A percentile compares a stretch with the other conserved stretches of the same genome.
phyloP scores from a whole-genome alignment of 2,797 vertebrate genomes.

The Phaenicophaeus curvirostris region DNA sequence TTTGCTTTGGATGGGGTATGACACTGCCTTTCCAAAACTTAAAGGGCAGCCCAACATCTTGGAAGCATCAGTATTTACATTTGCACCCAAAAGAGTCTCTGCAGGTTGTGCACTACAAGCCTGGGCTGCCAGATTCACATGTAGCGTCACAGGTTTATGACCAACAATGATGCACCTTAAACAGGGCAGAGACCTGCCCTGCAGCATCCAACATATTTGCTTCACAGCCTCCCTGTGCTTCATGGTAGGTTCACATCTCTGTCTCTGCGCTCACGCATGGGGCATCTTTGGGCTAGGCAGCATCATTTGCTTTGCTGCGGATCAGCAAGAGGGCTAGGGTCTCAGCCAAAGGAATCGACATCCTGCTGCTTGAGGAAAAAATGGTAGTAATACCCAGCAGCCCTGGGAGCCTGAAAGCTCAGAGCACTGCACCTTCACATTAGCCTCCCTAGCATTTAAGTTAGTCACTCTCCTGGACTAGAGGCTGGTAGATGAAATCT shows the following conservation, averaged over 20 bases:
- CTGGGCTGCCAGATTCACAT: not conserved
- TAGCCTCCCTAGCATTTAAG: not conserved
- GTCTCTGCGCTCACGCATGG: not conserved
- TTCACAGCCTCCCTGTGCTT: not conserved
- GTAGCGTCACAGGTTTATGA: not conserved
- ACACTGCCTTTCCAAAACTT: not conserved
- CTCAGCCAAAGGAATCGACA: not conserved
- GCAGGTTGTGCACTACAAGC: not conserved
- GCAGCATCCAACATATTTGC: not conserved
- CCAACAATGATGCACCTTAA: not conserved
- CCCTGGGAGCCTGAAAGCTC: not conserved
- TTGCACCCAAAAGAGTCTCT: not conserved
- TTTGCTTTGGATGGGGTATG: not conserved
- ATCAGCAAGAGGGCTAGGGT: not conserved
- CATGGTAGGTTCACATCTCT: rapidly evolving
- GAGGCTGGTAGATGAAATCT: not conserved
- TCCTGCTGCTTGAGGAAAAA: not conserved
- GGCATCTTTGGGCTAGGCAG: not conserved
- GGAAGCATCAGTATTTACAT: not conserved
- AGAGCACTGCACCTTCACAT: not conserved
- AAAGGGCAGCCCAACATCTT: not conserved
- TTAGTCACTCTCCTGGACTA: not conserved
- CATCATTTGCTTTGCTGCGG: not conserved
- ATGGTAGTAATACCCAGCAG: not conserved
- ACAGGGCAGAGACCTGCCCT: not conserved